Base-by-base conservation (phyloP, 2,888 invertebrate genomes). In the Thymelicus acteon region DNA sequence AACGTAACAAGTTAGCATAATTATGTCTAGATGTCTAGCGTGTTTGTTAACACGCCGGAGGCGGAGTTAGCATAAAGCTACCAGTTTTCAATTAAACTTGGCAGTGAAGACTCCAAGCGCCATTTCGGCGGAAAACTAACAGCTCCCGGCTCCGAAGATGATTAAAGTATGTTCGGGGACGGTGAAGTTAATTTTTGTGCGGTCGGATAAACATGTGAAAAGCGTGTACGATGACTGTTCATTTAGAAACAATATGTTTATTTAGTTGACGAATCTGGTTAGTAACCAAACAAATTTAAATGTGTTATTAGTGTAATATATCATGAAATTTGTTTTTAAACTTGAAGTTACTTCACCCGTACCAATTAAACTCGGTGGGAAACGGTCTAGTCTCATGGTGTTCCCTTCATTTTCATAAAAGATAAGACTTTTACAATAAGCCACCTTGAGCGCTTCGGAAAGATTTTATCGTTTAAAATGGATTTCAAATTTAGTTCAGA, bases 401-500 rank as follows among this genome's bases (percentile, higher is more conserved):
- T 0, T 52, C 52, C n/a, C 13, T 57, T 13, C 31, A 57, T 57
- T 57, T 57, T 57, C 31, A 62, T 66, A 62, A 54, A 48, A 69
- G 69, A 69, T 69, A 69, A 69, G 57, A 69, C 61, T 67, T 39
- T 37, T 52, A 67, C 40, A 69, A 54, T 62, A 62, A 69, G 47
- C 61, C 44, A 31, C 54, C 15, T 54, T 52, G 60, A 54, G 39
- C 47, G 19, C 39, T 69, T 49, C 24, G 40, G 39, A 69, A 47
- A 49, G 63, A 70, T 60, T 64, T 64, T 70, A 70, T 70, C 62
- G 60, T 19, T 24, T 60, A 67, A 71, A 71, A 67, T 67, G 67
- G 67, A 73, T 71, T 71, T 65, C 54, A 67, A 64, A 67, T 70
- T 62, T 60, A 69, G 69, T 73, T 70, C 60, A 60, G 66, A 70